Evolutionary conservation across 2,113 vertebrate genomes (phyloP).

Genomic region (Oenanthe melanoleuca): DNA sequence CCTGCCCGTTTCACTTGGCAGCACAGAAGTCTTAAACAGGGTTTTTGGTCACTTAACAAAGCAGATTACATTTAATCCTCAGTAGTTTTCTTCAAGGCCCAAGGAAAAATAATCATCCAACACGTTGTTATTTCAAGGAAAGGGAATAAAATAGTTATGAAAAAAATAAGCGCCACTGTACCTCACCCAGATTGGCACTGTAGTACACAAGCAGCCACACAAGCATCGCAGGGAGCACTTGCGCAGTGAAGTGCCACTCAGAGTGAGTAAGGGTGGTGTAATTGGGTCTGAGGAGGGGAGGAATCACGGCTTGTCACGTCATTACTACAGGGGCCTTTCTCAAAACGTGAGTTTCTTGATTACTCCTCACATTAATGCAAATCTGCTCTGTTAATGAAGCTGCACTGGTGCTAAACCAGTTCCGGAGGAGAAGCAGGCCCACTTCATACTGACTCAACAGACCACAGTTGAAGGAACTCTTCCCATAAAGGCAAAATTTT

Average conservation of each 20-base stretch:
- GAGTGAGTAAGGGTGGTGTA: constrained; percentile 16
- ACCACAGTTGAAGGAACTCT: background rate
- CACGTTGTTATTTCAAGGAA: background rate
- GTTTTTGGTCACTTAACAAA: background rate
- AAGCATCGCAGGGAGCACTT: background rate
- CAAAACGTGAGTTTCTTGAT: background rate
- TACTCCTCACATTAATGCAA: background rate
- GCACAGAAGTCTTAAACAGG: background rate
- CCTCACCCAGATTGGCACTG: background rate
- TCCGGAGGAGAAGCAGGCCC: background rate
- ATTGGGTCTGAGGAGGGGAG: background rate
- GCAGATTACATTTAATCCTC: constrained; percentile 12
- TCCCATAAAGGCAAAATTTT: background rate
- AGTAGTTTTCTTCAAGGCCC: background rate
- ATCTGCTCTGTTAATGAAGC: background rate
- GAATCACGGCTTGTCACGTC: background rate
- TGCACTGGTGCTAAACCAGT: background rate
- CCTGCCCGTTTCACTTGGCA: background rate
- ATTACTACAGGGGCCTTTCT: background rate
- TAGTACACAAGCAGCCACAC: background rate
- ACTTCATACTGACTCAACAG: background rate
- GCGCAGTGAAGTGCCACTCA: background rate
- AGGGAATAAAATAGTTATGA: background rate
- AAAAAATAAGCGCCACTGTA: background rate
- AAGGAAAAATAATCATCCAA: background rate